These are phyloP conservation scores for Drosophila orena DNA, from an alignment of 1,140 invertebrate genomes.

Conservation along the genomic window DNA sequence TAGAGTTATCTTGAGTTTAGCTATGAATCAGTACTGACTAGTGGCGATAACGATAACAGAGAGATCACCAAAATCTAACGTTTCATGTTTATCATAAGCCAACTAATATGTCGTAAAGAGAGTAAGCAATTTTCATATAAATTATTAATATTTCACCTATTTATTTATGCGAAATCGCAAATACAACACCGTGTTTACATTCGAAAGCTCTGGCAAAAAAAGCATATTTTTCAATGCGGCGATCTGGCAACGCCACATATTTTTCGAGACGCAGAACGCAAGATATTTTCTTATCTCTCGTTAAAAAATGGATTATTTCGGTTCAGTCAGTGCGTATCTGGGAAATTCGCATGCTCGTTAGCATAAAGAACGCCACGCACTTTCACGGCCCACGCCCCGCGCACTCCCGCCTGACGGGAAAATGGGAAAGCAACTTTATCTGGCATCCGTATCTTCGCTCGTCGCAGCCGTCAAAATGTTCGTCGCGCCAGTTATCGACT, in stretches of 20 bases:
- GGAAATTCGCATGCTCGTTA: conserved; percentile 54
- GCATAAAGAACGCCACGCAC: conserved; percentile 27
- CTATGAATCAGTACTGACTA: conserved; percentile 1
- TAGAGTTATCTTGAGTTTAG: no score
- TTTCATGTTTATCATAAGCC: no score
- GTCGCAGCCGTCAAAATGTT: conserved; percentile 69
- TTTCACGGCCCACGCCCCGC: conserved; percentile 23
- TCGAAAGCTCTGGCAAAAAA: conserved; percentile 16
- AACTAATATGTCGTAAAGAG: no score
- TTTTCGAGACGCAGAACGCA: conserved; percentile 80
- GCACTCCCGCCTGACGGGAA: conserved; percentile 27
- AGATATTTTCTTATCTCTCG: conserved; percentile 67
- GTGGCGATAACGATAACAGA: conserved; percentile 12
- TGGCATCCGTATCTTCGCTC: conserved; percentile 71
- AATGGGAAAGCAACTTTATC: conserved; percentile 73
- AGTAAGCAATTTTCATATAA: neutral
- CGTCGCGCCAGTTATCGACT: conserved; percentile 78
- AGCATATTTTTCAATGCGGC: neutral
- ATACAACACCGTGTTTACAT: conserved; percentile 63
- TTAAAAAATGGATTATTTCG: conserved; percentile 76
- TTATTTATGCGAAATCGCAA: neutral
- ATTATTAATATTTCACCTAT: neutral
- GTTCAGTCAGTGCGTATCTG: conserved; percentile 67
- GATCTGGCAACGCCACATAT: conserved; percentile 58
- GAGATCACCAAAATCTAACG: neutral